These are phyloP conservation scores for Poecilia velifera DNA, from an alignment of 2,797 vertebrate species.

Conservation along the genomic window DNA sequence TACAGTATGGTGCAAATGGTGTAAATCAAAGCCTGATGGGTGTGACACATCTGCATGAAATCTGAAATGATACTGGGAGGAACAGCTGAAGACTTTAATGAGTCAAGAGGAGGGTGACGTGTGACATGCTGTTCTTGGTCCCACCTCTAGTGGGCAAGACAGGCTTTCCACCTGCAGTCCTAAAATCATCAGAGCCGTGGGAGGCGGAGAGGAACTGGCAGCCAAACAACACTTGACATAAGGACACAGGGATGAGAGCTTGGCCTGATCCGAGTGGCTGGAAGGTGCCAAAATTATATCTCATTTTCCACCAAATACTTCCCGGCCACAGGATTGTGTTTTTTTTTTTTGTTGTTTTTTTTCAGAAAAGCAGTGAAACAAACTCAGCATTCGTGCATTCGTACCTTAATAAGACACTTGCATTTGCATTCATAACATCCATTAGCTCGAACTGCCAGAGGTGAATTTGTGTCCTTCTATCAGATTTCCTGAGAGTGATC, in stretches of 20 bases:
- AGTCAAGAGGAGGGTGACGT: constrained; percentile 66
- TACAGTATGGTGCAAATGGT: constrained; percentile 66
- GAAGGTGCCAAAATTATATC: constrained; percentile 43
- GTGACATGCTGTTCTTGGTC: constrained; percentile 47
- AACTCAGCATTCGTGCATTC: constrained; percentile 29
- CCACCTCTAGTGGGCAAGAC: constrained; percentile 69
- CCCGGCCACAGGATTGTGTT: constrained; percentile 18
- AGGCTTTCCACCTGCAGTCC: constrained; percentile 68
- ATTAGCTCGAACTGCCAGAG: constrained; percentile 22
- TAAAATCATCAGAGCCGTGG: constrained; percentile 51
- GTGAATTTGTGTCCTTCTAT: constrained; percentile 44
- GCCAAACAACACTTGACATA: constrained; percentile 58
- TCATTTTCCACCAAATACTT: constrained; percentile 21
- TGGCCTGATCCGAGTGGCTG: constrained; percentile 51
- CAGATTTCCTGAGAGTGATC: constrained; percentile 66
- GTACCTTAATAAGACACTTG: constrained; percentile 34
- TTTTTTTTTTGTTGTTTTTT: background rate
- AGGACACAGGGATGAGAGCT: constrained; percentile 52
- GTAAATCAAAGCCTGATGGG: constrained; percentile 77
- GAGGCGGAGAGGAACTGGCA: constrained; percentile 41
- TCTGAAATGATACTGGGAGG: constrained; percentile 42
- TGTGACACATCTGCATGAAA: constrained; percentile 62
- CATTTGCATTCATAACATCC: constrained; percentile 45
- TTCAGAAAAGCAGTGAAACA: constrained; percentile 32
- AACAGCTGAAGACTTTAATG: constrained; percentile 80